Evolutionary conservation across 2,888 invertebrate genomes (phyloP).

Genomic region (Apeira syringaria): DNA sequence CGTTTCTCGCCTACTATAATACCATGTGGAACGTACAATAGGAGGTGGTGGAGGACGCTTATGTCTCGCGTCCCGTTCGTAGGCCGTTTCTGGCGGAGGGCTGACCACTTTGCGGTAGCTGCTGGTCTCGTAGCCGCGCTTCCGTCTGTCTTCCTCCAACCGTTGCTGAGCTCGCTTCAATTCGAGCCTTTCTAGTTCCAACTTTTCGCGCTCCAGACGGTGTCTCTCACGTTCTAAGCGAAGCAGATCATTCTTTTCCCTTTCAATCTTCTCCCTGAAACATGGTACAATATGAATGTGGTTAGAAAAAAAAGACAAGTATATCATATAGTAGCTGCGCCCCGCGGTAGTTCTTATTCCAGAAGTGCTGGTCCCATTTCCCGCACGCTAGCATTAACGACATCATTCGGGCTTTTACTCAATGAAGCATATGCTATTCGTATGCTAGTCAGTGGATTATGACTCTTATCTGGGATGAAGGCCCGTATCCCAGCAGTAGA

Average conservation of each 20-base stretch:
- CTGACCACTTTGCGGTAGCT: constrained; percentile 69
- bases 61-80: constrained; percentile 69
- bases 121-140: constrained; percentile 78
- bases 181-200: constrained; percentile 92
- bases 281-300: too few species aligned
- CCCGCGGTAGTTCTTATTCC: too few species aligned
- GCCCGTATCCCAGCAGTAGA: too few species aligned
- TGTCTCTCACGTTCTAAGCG: constrained; percentile 93
- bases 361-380: too few species aligned
- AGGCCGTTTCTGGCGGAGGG: constrained; percentile 67
- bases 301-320: too few species aligned
- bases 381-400: too few species aligned
- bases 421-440: too few species aligned
- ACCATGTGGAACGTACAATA: constrained; percentile 41
- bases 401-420: too few species aligned
- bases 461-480: too few species aligned
- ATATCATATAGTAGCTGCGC: too few species aligned
- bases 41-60: constrained; percentile 66
- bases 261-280: constrained; percentile 91
- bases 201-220: constrained; percentile 88
- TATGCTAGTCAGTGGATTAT: too few species aligned
- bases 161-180: constrained; percentile 91
- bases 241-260: constrained; percentile 93
- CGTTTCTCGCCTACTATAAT: too few species aligned
- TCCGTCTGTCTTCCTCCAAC: constrained; percentile 85